Base-by-base conservation (phyloP, 92 coral and sea anemone species). In the Muricea muricata region DNA sequence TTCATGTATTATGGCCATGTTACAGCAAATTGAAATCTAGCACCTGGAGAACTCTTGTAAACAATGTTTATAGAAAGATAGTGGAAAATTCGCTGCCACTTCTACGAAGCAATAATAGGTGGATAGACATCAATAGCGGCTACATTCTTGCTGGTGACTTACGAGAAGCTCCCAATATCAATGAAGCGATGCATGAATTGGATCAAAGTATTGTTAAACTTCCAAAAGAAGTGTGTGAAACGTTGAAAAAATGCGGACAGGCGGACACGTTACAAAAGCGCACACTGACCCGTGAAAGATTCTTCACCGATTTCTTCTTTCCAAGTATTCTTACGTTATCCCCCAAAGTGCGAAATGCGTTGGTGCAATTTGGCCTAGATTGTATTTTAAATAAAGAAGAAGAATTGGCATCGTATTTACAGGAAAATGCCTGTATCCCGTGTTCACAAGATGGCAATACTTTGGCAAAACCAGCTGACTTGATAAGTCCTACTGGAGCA, bases 1-100 rank as follows among this genome's bases (percentile, higher is more conserved):
- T 79, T 65, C 89, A 86, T 37, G 58, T 61, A 0, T 80, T 94
- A 28, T 94, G 98, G 98, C 98, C 98, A 17, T 54, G 93, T 72
- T 92, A 87, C 20, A 73, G 67, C 42, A 24, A n/a, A 56, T 67
- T 94, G 20, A 66, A 87, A 13, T 92, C 96, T 25, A 31, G 69
- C 0, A 86, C 87, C 4, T 94, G 98, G 98, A 81, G 34, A 56
- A 86, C 94, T 15, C 84, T 94, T 28, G 55, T 90, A 1, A 70
- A 25, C 17, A 90, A 89, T 40, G 83, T 92, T 17, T 94, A 92
- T 89, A 82, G 46, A 20, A 61, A 48, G 37, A 85, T 94, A 18
- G 91, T 89, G 48, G 72, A 65, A 9, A 63, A 83, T 17, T 69
- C 86, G 7, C 33, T 84, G 13, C 81, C 93, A 5, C 71, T 94